Evolutionary conservation across 2,888 invertebrate species (phyloP), one percentile per base, ranked within the genome.

Genomic region (Acanthosoma haemorrhoidale): DNA sequence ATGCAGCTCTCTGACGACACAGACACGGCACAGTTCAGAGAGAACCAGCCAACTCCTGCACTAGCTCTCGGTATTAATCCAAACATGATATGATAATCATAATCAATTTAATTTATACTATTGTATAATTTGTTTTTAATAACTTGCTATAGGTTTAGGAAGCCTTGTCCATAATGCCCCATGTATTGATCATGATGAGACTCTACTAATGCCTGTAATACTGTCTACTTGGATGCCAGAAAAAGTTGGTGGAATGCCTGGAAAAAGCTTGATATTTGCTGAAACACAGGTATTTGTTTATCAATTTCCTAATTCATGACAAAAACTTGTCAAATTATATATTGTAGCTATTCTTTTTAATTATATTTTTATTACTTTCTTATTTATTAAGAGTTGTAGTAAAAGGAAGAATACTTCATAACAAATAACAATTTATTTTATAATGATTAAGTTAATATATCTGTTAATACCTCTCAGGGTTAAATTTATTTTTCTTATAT

Each of bases 211-310:
- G 71, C 94, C 95, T 0, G 89, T 92, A 77, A 88, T 94, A 74
- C 89, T 93, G 72, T 92, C 93, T 69, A 93, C 94, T 38, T 94
- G 94, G 86, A 91, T 94, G 81, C 89, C 94, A 21, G 92, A 93
- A 76, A 92, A 93, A 58, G 89, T 94, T 43, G 93, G 93, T 68
- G 91, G 90, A 15, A 86, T 91, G 77, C 88, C 93, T 39, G 89
- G 89, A 74, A 85, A 86, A 77, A 90, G 92, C 77, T 87, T 92
- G 67, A 88, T 95, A 73, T 92, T 94, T 79, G 92, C 94, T 57
- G 95, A 95, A 81, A 93, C 93, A 70, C 94, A 94, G 87, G 92
- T 90, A 81, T 16, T 61, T 66, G n/a, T 32, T 59, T 16, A 15
- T 25, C n/a, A n/a, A n/a, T 57, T 59, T 9, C 4, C 6, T 31